phyloP scores from a whole-genome alignment of 2,888 invertebrate species.

The Scrobipalpa atriplicella region DNA sequence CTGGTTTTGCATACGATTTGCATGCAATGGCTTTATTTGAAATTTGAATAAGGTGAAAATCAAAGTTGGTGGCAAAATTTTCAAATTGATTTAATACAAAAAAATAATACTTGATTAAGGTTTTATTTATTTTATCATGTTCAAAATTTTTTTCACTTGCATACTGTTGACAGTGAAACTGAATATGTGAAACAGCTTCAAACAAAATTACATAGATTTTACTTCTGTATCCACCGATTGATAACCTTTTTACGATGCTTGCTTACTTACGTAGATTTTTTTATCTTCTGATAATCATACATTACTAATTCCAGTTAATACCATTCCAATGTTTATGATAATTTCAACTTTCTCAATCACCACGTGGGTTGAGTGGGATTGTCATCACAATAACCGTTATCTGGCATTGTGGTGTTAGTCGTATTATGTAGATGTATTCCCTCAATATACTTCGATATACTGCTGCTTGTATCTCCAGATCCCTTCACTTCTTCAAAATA shows the following conservation, averaged over 20 bases:
- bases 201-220: too few species aligned
- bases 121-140: too few species aligned
- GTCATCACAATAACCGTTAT: slow-evolving; percentile 68
- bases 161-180: too few species aligned
- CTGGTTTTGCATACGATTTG: slow-evolving; percentile 52
- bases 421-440: slow-evolving; percentile 66
- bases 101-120: too few species aligned
- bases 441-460: slow-evolving; percentile 52
- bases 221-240: too few species aligned
- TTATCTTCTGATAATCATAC: too few species aligned
- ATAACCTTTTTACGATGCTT: too few species aligned
- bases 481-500: slow-evolving; percentile 33
- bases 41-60: slow-evolving; percentile 32
- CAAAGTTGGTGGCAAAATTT: neutral
- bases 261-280: too few species aligned
- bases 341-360: slow-evolving; percentile 43
- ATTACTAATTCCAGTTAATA: slow-evolving; percentile 17
- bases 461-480: slow-evolving; percentile 44
- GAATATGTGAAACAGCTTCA: too few species aligned
- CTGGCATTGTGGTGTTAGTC: slow-evolving; percentile 53
- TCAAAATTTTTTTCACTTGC: too few species aligned
- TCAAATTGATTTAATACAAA: neutral
- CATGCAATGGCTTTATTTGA: slow-evolving; percentile 53
- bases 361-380: slow-evolving; percentile 57
- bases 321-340: slow-evolving; percentile 38